Evolutionary conservation across 2,113 vertebrate genomes (phyloP).

Genomic region (Tyrannus savana): DNA sequence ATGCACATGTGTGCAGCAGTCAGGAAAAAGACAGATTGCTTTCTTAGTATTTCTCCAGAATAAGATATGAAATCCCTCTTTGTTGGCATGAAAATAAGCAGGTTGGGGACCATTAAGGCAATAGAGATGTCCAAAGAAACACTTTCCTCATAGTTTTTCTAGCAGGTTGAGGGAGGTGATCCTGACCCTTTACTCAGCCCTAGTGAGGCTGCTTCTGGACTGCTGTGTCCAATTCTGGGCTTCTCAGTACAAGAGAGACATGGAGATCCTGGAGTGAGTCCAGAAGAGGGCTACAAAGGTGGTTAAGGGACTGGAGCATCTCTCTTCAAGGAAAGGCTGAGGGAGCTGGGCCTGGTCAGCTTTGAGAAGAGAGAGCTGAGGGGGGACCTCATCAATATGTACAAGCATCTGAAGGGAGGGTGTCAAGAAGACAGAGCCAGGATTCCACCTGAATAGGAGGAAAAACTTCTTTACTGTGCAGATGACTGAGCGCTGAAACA

Average conservation of each 20-base stretch:
- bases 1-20: neutral
- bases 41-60: neutral
- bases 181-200: neutral
- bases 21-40: neutral
- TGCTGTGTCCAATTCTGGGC: neutral
- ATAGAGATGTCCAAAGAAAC: neutral
- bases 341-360: neutral
- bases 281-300: neutral
- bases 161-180: neutral
- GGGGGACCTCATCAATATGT: neutral
- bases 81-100: neutral
- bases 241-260: neutral
- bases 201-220: neutral
- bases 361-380: neutral
- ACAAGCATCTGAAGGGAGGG: neutral
- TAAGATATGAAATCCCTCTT: neutral
- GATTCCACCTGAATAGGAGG: neutral
- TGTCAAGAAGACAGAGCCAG: neutral
- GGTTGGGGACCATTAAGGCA: neutral
- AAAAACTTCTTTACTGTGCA: neutral
- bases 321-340: neutral
- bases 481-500: neutral
- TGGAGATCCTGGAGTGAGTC: neutral
- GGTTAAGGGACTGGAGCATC: neutral
- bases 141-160: neutral